A percentile compares a stretch with the other conserved stretches of the same genome.
Conservation (phyloP, 2,888 invertebrate genomes). For the Ornithoptera priamus region DNA sequence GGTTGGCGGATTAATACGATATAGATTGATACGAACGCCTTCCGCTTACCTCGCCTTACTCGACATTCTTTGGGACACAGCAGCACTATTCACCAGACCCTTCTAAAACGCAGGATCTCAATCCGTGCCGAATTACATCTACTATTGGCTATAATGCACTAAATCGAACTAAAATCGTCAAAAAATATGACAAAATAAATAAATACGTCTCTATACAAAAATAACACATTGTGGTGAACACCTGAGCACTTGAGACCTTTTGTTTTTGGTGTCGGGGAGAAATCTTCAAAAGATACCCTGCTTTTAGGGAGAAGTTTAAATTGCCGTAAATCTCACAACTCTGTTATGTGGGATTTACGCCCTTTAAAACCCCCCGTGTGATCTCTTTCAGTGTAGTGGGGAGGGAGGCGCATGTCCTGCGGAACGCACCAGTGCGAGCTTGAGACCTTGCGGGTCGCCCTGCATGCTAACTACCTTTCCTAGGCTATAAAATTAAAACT, state of each 20-base stretch:
- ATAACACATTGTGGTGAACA: constrained; percentile 75
- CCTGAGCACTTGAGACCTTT: constrained; percentile 56
- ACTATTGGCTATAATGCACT: constrained; percentile 65
- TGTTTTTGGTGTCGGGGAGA: too few relatives aligned
- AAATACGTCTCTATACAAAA: constrained; percentile 78
- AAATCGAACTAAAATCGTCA: constrained; percentile 57
- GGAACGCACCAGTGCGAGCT: too few relatives aligned
- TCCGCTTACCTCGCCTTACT: constrained; percentile 53
- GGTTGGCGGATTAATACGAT: constrained; percentile 21
- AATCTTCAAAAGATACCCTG: too few relatives aligned
- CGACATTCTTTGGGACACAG: constrained; percentile 77
- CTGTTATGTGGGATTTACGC: too few relatives aligned
- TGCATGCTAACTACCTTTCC: constrained; percentile 32
- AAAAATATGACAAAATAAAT: constrained; percentile 68
- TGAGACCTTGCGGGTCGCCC: constrained; percentile 45
- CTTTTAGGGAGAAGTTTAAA: too few relatives aligned
- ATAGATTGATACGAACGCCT: constrained; percentile 41
- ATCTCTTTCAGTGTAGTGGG: too few relatives aligned
- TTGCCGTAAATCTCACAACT: too few relatives aligned
- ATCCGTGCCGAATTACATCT: constrained; percentile 68
- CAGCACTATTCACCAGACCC: constrained; percentile 70
- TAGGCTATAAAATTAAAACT: constrained; percentile 38
- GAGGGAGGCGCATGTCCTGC: too few relatives aligned
- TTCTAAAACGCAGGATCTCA: constrained; percentile 76
- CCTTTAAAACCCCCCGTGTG: too few relatives aligned